A percentile compares a stretch with the other conserved stretches of the same genome.
phyloP scores from a whole-genome alignment of 2,888 invertebrate species.

The Oasisia sp. region DNA sequence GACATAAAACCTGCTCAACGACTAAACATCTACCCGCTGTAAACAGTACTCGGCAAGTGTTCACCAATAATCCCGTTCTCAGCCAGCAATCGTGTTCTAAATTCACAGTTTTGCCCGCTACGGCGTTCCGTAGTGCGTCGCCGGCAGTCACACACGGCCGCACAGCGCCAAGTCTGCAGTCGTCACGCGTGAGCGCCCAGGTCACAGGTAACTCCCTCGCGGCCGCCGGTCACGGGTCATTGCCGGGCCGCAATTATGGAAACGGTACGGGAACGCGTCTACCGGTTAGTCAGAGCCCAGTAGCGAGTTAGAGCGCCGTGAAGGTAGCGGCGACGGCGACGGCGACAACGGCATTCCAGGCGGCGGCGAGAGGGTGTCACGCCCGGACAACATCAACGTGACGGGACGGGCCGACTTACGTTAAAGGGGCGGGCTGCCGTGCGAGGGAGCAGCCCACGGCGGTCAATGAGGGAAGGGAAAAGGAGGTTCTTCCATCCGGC shows the following conservation, averaged over 20 bases:
- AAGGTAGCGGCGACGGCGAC: not conserved
- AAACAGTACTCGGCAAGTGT: too few relatives aligned
- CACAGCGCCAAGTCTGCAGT: not conserved
- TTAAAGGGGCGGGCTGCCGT: not conserved
- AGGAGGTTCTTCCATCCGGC: not conserved
- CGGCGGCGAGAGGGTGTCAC: not conserved
- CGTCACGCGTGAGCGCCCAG: not conserved
- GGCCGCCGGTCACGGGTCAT: not conserved
- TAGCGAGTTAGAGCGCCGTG: not conserved
- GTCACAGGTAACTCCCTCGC: not conserved
- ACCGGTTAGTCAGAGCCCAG: not conserved
- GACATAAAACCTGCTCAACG: too few relatives aligned
- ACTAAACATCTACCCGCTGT: too few relatives aligned
- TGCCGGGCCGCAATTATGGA: not conserved
- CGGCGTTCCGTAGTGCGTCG: not conserved
- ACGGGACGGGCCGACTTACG: slow-evolving; percentile 9
- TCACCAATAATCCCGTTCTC: too few relatives aligned
- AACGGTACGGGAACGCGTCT: not conserved
- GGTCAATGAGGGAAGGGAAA: not conserved
- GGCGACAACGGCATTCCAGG: not conserved
- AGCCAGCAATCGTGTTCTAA: too few relatives aligned
- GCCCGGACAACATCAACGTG: not conserved
- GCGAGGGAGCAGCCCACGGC: not conserved
- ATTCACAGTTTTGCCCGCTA: not conserved
- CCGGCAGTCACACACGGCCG: not conserved